These are phyloP conservation scores for Calephelis nemesis DNA, from an alignment of 1,140 invertebrate genomes.

Conservation along the genomic window DNA sequence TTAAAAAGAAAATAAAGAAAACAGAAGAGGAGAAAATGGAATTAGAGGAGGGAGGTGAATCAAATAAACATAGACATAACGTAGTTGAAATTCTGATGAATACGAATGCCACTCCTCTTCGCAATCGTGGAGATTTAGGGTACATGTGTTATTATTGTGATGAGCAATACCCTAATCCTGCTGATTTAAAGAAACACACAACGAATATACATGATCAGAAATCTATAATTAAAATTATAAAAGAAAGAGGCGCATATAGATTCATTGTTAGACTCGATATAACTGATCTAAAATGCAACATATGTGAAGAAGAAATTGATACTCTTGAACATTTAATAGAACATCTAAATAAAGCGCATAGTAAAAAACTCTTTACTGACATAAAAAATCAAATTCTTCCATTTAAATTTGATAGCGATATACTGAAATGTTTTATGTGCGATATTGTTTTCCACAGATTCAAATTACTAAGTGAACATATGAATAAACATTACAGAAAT, in stretches of 20 bases:
- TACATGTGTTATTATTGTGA: conserved; percentile 21
- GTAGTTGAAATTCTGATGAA: conserved; percentile 25
- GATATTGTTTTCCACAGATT: conserved; percentile 50
- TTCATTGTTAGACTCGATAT: conserved; percentile 45
- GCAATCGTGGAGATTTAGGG: conserved; percentile 24
- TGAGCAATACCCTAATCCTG: conserved; percentile 25
- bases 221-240: conserved; percentile 28
- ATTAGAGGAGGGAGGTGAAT: conserved; percentile 12
- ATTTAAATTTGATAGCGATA: conserved; percentile 42
- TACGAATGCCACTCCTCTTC: conserved; percentile 27
- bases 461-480: conserved; percentile 50
- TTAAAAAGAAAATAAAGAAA: conserved; percentile 12
- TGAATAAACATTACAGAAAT: conserved; percentile 56
- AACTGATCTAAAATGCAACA: conserved; percentile 40
- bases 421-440: conserved; percentile 42
- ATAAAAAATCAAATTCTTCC: conserved; percentile 44
- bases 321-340: conserved; percentile 35
- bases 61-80: conserved; percentile 26
- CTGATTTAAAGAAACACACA: conserved; percentile 41
- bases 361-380: conserved; percentile 31
- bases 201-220: conserved; percentile 28
- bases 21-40: conserved; percentile 9
- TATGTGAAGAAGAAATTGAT: conserved; percentile 35
- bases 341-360: conserved; percentile 36
- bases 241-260: conserved; percentile 30